Evolutionary conservation across 2,797 vertebrate species (phyloP).

Genomic region (Oryzias dopingdopingensis): DNA sequence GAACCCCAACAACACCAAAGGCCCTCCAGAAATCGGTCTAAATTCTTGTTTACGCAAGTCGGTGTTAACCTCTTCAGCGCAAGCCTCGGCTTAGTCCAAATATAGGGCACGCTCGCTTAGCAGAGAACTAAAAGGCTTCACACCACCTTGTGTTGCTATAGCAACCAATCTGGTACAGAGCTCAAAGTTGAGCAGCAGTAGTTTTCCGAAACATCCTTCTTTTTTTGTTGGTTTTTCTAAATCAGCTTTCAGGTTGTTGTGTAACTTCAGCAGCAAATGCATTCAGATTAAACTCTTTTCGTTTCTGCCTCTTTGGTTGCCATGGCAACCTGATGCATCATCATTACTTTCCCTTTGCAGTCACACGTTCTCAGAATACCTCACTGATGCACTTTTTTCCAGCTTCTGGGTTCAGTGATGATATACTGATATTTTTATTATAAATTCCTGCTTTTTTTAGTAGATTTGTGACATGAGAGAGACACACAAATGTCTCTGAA

Average conservation of each 20-base stretch:
- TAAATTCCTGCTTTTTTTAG: no score
- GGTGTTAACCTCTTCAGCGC: constrained; percentile 66
- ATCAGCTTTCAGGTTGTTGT: constrained; percentile 36
- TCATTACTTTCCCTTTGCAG: constrained; percentile 7
- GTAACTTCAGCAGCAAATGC: constrained; percentile 26
- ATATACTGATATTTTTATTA: no score
- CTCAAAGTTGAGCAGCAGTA: constrained; percentile 61
- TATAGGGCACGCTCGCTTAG: constrained; percentile 56
- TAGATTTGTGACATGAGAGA: no score
- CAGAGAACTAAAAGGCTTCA: constrained; percentile 61
- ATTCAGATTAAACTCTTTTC: constrained; percentile 12
- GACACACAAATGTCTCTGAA: no score
- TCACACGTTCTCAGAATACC: background rate
- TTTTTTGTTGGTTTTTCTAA: background rate
- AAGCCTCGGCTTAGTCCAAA: constrained; percentile 67
- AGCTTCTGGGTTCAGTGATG: background rate
- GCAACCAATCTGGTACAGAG: constrained; percentile 56
- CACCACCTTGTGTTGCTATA: constrained; percentile 66
- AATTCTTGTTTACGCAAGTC: constrained; percentile 57
- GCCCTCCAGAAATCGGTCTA: constrained; percentile 44
- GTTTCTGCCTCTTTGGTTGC: constrained; percentile 22
- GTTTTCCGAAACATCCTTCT: constrained; percentile 28
- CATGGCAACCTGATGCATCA: constrained; percentile 23
- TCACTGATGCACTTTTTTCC: background rate
- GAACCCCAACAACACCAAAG: constrained; percentile 3